Evolutionary conservation across 2,888 invertebrate species (phyloP).

Genomic region (Ariolimax columbianus): DNA sequence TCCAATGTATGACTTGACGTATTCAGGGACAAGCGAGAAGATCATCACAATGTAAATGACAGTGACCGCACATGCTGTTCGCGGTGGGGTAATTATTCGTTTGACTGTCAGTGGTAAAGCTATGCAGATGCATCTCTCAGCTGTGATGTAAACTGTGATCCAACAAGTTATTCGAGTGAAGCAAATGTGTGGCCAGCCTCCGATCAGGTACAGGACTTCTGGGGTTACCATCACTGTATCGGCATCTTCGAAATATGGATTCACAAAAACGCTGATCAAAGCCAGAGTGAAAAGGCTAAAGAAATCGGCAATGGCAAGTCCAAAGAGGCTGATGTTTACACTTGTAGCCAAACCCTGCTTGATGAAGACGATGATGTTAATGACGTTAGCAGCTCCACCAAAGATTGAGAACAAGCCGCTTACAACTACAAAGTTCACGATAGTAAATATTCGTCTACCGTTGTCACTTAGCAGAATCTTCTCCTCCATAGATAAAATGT

Average conservation of each 20-base stretch:
- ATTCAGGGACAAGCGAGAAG: not conserved
- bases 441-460: not conserved
- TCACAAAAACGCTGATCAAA: not conserved
- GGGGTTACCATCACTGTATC: not conserved
- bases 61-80: not conserved
- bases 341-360: slow-evolving; percentile 7
- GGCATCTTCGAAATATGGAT: not conserved
- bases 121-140: slow-evolving; percentile 28
- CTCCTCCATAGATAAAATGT: not conserved
- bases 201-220: slow-evolving; percentile 20
- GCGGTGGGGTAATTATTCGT: slow-evolving; percentile 13
- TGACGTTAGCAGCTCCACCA: not conserved
- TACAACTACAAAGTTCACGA: not conserved
- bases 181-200: slow-evolving; percentile 19
- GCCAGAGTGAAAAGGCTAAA: slow-evolving; percentile 18
- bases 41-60: slow-evolving; percentile 18
- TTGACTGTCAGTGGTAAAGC: slow-evolving; percentile 3
- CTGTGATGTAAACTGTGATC: slow-evolving; percentile 26
- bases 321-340: slow-evolving; percentile 29
- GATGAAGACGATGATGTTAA: slow-evolving; percentile 26
- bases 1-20: not conserved
- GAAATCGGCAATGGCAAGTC: slow-evolving; percentile 18
- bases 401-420: not conserved
- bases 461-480: not conserved
- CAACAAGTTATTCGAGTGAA: slow-evolving; percentile 27